Base-by-base conservation (phyloP, 2,797 vertebrate species). In the Sebastes taczanowskii region DNA sequence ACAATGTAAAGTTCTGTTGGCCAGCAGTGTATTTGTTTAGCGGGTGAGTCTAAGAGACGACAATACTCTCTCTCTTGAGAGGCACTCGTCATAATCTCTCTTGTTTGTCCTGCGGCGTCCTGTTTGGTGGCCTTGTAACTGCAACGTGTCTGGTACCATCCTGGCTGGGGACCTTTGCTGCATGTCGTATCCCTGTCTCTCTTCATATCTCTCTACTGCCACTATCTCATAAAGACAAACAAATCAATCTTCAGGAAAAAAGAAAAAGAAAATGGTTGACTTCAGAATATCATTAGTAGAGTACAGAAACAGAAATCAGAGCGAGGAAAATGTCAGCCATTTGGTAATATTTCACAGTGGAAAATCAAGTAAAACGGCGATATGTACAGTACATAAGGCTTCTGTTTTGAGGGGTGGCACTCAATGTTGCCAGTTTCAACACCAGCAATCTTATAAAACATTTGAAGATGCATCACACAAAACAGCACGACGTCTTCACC, bases 1-100 rank as follows among this genome's bases (percentile, higher is more conserved):
- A 9, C 9, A 53, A 27, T 58, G 42, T 66, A 22, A 32, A 60
- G 8, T 20, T 59, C 2, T 20, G 8, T 46, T 14, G 7, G 29
- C 52, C n/a, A 61, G 32, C 58, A 5, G 16, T 49, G 38, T 84
- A 79, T 91, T 88, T 90, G 79, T 76, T 85, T 76, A 83, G 77
- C 71, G 74, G 84, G 90, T 72, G 80, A 63, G 71, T 30, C 76
- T 61, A 13, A 53, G 49, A 66, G 16, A 34, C 7, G 4, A 29
- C 35, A 61, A 7, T 18, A 6, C 55, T 7, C 10, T 30, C 34
- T 29, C 18, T 20, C 6, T 14, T 60, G 27, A 29, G 67, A 66
- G 6, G 20, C 60, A 56, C 16, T 58, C 20, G 2, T 42, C 18
- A 20, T 52, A 6, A 29, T 52, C 23, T 55, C 18, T 18, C 20